phyloP scores from a whole-genome alignment of 1,140 invertebrate species.

The Latrodectus geometricus region DNA sequence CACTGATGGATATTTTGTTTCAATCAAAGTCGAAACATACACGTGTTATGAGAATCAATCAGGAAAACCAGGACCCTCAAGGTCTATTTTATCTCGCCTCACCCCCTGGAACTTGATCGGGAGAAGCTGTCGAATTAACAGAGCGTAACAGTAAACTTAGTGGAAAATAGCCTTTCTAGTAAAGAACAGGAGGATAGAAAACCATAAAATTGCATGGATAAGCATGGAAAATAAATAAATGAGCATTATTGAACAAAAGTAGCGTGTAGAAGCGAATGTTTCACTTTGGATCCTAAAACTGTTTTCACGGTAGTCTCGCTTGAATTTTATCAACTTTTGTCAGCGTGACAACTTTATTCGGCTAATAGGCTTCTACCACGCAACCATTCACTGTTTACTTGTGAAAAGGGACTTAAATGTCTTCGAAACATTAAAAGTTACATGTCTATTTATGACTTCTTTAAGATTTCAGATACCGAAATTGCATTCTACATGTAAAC shows the following conservation, averaged over 20 bases:
- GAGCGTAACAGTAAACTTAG: not conserved
- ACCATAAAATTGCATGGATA: not conserved
- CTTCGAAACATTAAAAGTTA: no score
- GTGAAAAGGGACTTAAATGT: no score
- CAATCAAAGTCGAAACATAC: no score
- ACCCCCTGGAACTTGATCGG: not conserved
- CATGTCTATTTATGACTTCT: no score
- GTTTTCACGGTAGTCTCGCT: not conserved
- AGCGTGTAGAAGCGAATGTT: not conserved
- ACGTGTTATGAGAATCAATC: no score
- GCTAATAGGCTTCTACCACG: not conserved
- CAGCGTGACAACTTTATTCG: not conserved
- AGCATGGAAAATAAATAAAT: not conserved
- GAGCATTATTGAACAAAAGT: not conserved
- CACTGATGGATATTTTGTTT: no score
- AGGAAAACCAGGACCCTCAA: not conserved
- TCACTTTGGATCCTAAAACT: not conserved
- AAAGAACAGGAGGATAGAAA: not conserved
- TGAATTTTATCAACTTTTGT: not conserved
- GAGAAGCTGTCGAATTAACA: not conserved
- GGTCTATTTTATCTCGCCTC: not conserved
- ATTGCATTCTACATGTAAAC: no score
- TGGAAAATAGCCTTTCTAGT: not conserved
- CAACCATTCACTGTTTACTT: not conserved
- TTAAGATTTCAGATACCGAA: no score